Evolutionary conservation across 2,797 vertebrate species (phyloP), one percentile per base, ranked within the genome.

Genomic region (Enteromius anoplus): DNA sequence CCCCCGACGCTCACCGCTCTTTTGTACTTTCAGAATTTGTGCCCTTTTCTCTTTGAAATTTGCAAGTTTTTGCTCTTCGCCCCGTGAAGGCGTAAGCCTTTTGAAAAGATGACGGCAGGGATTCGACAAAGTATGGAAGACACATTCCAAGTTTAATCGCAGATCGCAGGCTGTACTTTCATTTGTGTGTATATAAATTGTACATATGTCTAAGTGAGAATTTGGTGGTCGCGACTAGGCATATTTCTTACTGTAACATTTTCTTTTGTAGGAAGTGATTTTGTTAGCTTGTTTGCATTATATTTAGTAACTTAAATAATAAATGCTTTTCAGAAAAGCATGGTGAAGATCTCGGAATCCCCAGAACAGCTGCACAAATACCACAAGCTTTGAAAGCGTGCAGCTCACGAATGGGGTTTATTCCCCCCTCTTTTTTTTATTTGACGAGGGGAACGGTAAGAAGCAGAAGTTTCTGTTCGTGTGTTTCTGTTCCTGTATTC

Each of bases 221-320:
- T 89, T 88, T 95, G 95, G 90, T 92, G 89, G 91, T 94, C 94
- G 88, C 93, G 93, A 89, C 89, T 93, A 94, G 88, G 92, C 92
- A 93, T 91, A 93, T 97, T 97, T 97, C 96, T 93, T 97, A 96
- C 92, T 94, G 92, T 96, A 96, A 93, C 88, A 92, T 89, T 94
- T 97, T 96, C 89, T 96, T 97, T 97, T 96, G 92, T 97, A 97
- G 96, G 92, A 93, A 93, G 92, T 89, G 90, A 96, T 97, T 97
- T 97, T 97, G 94, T 94, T 95, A 94, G 93, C 73, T 92, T 92
- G 90, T 94, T 93, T 94, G 90, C 95, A 94, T 92, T 89, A 88
- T 91, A 91, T 81, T 78, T 89, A 91, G 89, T 95, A 93, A 94
- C 91, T 94, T 91, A 94, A 94, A 86, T 90, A 89, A 86, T 85